phyloP scores from a whole-genome alignment of 2,888 invertebrate species.

The Orthosia gracilis region DNA sequence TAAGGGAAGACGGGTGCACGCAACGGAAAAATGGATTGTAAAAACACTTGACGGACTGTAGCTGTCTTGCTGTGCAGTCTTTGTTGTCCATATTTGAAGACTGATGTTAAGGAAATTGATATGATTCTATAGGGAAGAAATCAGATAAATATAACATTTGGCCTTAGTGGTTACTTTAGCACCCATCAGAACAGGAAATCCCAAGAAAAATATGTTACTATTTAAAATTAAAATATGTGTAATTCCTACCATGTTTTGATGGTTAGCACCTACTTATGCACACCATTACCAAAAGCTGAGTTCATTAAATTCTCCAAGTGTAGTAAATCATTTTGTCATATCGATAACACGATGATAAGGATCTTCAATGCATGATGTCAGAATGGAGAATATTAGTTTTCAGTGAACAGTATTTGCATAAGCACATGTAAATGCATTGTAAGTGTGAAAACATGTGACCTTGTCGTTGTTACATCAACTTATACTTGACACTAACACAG shows the following conservation, averaged over 20 bases:
- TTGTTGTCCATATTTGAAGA: not conserved
- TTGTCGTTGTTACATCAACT: slow-evolving; percentile 42
- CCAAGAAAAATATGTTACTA: too few species aligned
- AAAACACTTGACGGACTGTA: not conserved
- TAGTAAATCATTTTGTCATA: slow-evolving; percentile 1
- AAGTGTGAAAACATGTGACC: slow-evolving; percentile 40
- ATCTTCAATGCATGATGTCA: slow-evolving; percentile 21
- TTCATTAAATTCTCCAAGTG: not conserved
- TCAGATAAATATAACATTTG: too few species aligned
- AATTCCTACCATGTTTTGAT: too few species aligned
- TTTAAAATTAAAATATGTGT: too few species aligned
- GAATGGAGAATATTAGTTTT: slow-evolving; percentile 2
- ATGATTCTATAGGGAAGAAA: not conserved
- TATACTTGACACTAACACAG: slow-evolving; percentile 33
- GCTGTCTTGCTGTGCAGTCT: not conserved
- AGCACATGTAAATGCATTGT: slow-evolving; percentile 40
- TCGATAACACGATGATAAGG: not conserved
- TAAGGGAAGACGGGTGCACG: slow-evolving; percentile 12
- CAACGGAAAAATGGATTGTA: slow-evolving; percentile 2
- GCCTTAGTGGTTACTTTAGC: too few species aligned
- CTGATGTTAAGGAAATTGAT: not conserved
- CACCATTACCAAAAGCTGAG: too few species aligned
- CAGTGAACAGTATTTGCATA: slow-evolving; percentile 41
- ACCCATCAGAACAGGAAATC: too few species aligned
- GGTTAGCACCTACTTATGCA: too few species aligned